Conservation (phyloP, 2,888 invertebrate species). For the Xanthorhoe designata region DNA sequence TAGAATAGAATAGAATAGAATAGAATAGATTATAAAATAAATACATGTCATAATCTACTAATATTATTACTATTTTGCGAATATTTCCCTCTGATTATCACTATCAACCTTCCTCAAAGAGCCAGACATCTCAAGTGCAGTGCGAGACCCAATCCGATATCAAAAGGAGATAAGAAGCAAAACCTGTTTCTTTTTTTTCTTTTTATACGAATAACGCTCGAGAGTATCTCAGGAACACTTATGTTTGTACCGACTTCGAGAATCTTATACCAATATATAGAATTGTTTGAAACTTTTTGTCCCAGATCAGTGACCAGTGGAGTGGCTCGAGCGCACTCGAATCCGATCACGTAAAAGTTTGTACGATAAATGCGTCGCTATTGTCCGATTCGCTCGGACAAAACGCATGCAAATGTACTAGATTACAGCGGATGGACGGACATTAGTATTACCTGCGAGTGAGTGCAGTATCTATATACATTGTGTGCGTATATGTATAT, state of each 20-base stretch:
- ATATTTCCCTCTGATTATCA: neutral
- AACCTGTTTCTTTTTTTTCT: neutral
- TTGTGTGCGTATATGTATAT: neutral
- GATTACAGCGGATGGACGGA: constrained; percentile 15
- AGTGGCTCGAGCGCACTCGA: constrained; percentile 1
- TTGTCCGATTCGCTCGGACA: constrained; percentile 13
- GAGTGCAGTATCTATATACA: too few relatives aligned
- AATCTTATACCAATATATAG: too few relatives aligned
- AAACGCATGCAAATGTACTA: constrained; percentile 23
- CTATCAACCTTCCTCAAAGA: neutral
- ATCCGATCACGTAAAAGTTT: constrained; percentile 10
- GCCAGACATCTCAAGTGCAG: neutral
- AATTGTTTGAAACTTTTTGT: too few relatives aligned
- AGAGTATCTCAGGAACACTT: neutral
- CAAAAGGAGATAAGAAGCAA: neutral
- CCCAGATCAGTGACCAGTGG: neutral
- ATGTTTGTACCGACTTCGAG: neutral
- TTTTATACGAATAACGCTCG: neutral
- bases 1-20: too few relatives aligned
- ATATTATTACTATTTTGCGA: neutral
- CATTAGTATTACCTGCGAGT: neutral
- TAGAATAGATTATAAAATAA: too few relatives aligned
- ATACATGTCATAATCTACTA: too few relatives aligned
- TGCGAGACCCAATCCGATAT: neutral
- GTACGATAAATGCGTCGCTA: constrained; percentile 7